Base-by-base conservation (phyloP, 23 tunicate genomes). In the Trididemnum nubilum region DNA sequence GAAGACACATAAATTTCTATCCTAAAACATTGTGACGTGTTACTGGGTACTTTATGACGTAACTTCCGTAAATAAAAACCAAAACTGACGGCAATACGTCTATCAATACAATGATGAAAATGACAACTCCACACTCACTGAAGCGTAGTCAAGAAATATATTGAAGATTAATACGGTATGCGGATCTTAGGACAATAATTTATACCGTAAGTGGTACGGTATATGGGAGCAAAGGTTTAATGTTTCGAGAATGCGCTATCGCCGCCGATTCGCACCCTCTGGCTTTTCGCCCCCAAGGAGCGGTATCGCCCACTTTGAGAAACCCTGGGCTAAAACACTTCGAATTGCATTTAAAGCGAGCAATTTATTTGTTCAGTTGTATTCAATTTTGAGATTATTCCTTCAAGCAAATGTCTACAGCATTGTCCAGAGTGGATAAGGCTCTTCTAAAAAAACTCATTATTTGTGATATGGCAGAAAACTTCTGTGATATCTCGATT, bases 291-390 rank as follows among this genome's bases (percentile, higher is more conserved):
- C 67, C 67, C 67, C 67, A 61, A 61, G 29, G 67, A 26, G 21
- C 26, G 67, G n/a, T 61, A 61, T 61, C 67, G 67, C 67, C 67
- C 67, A 61, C 67, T 61, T 61, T 61, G 67, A 61, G 67, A 61
- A 61, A 61, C 67, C 67, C 67, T 61, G 67, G 29, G 27, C 67
- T 61, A 61, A 26, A 61, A 25, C 67, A 61, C 15, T 44, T 44
- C 15, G 54, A n/a, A n/a, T n/a, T n/a, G n/a, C n/a, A n/a, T n/a
- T n/a, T n/a, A n/a, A n/a, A n/a, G n/a, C n/a, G n/a, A n/a, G n/a
- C n/a, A n/a, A n/a, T n/a, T n/a, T n/a, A n/a, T n/a, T n/a, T n/a
- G n/a, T n/a, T n/a, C n/a, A n/a, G n/a, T n/a, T n/a, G n/a, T n/a
- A n/a, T n/a, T n/a, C n/a, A n/a, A n/a, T n/a, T n/a, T n/a, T n/a